Percentiles rank a stretch among this genome's conserved stretches.
These are phyloP conservation scores for Podotricha telesiphe DNA, from an alignment of 2,888 invertebrate genomes.

Conservation along the genomic window DNA sequence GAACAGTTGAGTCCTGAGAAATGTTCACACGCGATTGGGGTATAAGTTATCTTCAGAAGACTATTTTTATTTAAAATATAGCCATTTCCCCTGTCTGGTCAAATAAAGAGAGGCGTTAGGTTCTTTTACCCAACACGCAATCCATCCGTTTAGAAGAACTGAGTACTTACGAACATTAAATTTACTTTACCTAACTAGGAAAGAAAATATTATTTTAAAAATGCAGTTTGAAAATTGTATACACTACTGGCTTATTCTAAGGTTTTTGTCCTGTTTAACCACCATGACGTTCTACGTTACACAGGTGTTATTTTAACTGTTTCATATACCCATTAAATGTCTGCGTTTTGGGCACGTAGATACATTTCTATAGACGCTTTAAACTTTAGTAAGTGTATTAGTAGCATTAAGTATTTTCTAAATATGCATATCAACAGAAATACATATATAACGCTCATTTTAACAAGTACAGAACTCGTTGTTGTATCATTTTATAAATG, in stretches of 20 bases:
- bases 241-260: slow-evolving; percentile 1
- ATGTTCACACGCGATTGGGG: not conserved
- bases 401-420: too few relatives aligned
- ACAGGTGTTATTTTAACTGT: slow-evolving; percentile 30
- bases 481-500: too few relatives aligned
- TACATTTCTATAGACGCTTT: not conserved
- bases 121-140: not conserved
- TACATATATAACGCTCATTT: too few relatives aligned
- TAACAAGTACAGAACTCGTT: too few relatives aligned
- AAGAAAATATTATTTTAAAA: not conserved
- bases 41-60: not conserved
- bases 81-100: not conserved
- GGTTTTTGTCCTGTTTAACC: slow-evolving; percentile 18
- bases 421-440: too few relatives aligned
- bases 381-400: not conserved
- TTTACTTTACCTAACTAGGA: not conserved
- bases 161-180: not conserved
- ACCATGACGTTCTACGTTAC: slow-evolving; percentile 26
- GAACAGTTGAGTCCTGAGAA: not conserved
- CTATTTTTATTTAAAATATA: not conserved
- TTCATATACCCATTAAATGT: slow-evolving; percentile 23
- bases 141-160: not conserved
- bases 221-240: not conserved
- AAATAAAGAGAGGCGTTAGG: not conserved
- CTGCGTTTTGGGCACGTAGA: slow-evolving; percentile 4